Conservation (phyloP, 1,140 invertebrate species). For the Asobara japonica region DNA sequence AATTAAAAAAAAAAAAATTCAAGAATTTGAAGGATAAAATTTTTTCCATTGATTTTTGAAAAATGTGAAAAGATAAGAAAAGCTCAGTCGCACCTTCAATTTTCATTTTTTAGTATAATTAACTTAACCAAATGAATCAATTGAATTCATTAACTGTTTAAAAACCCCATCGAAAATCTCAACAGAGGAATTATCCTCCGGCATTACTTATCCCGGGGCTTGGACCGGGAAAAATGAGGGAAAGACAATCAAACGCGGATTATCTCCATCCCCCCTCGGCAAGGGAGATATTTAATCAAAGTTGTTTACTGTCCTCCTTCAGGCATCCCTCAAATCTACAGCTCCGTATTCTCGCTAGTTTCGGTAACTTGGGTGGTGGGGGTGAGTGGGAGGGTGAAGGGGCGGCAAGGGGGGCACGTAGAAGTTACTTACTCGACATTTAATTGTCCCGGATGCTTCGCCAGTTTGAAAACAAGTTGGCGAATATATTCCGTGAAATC, state of each 20-base stretch:
- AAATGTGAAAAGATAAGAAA: no score
- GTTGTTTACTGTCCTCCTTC: constrained; percentile 50
- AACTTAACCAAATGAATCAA: no score
- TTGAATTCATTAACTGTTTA: not conserved
- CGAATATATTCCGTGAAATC: constrained; percentile 1
- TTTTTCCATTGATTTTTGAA: no score
- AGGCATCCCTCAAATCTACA: constrained; percentile 2
- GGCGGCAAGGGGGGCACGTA: no score
- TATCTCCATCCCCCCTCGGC: constrained; percentile 41
- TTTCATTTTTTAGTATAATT: no score
- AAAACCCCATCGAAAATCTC: not conserved
- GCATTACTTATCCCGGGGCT: not conserved
- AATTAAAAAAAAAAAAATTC: no score
- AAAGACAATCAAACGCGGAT: constrained; percentile 54
- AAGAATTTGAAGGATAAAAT: no score
- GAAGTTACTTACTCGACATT: constrained; percentile 58
- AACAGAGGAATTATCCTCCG: not conserved
- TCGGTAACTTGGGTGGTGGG: constrained; percentile 39
- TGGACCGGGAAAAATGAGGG: constrained; percentile 4
- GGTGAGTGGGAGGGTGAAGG: no score
- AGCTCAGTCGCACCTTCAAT: no score
- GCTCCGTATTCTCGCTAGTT: not conserved
- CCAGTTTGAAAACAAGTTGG: constrained; percentile 42
- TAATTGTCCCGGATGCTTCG: constrained; percentile 54
- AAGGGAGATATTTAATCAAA: constrained; percentile 62